These are phyloP conservation scores for Agonopterix alstromeriana DNA, from an alignment of 2,888 invertebrate genomes.

Conservation along the genomic window DNA sequence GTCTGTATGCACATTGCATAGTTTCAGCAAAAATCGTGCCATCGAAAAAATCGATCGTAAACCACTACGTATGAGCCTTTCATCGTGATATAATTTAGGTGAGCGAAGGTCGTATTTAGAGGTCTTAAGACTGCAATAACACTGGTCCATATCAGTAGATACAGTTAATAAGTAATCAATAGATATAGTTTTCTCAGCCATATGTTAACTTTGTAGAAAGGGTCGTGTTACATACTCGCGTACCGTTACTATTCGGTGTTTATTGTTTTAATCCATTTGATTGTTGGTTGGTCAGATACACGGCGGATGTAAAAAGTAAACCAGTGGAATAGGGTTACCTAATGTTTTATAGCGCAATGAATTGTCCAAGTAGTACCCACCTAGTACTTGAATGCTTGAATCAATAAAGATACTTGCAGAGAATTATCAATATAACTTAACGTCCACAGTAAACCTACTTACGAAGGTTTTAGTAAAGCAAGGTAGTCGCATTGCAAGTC, in stretches of 20 bases:
- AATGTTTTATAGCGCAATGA: neutral
- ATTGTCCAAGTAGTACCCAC: too few relatives aligned
- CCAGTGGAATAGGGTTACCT: neutral
- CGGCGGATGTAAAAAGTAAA: conserved; percentile 8
- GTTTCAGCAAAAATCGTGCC: conserved; percentile 26
- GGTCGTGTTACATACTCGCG: conserved; percentile 32
- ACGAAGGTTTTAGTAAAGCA: too few relatives aligned
- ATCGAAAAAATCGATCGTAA: conserved; percentile 45
- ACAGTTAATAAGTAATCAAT: conserved; percentile 44
- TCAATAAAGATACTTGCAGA: too few relatives aligned
- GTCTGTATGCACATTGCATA: neutral
- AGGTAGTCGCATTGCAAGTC: too few relatives aligned
- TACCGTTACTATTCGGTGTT: conserved; percentile 45
- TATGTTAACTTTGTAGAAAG: conserved; percentile 65
- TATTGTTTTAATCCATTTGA: conserved; percentile 24
- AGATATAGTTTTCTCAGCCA: conserved; percentile 43
- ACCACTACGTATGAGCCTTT: conserved; percentile 41
- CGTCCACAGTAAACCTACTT: too few relatives aligned
- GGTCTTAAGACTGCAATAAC: conserved; percentile 18
- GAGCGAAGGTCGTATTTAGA: conserved; percentile 48
- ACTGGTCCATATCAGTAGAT: conserved; percentile 11
- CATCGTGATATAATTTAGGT: conserved; percentile 45
- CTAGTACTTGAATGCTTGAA: too few relatives aligned
- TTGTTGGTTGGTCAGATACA: conserved; percentile 8
- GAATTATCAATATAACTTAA: too few relatives aligned